Evolutionary conservation across 2,797 vertebrate species (phyloP), one percentile per base, ranked within the genome.

Genomic region (Botia almorhae): DNA sequence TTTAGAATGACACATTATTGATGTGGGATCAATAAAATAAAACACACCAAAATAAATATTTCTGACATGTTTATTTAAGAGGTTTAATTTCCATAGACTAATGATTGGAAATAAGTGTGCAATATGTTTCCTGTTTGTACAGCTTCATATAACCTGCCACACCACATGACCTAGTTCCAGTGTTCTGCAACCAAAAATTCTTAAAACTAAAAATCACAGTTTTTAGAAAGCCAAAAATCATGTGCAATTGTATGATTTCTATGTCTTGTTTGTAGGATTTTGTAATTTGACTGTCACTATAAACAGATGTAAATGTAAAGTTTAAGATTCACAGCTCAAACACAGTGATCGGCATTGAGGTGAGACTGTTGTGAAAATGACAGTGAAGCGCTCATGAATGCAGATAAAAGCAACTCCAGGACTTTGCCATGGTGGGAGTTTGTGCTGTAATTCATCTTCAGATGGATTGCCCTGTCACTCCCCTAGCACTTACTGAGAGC

Each of bases 401-500:
- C 89, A 94, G 95, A 96, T 95, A 93, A 95, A 95, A 95, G 92
- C 93, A 92, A 94, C 93, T 90, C 91, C 91, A 92, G 93, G 95
- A 95, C 95, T 96, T 95, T 95, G 93, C 93, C 94, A 95, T 94
- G 93, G 93, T 94, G 93, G 94, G 93, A 93, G 91, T 94, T 94
- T 92, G 87, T 70, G 78, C 8, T 89, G 93, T 92, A 95, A 97
- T 97, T 97, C 96, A 96, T 98, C 96, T 97, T 97, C 96, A 97
- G 98, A 98, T 97, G 95, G 96, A 98, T 96, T 94, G 93, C 96
- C 96, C 96, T 96, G 97, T 97, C 97, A 98, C 96, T 96, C 94
- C 93, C 94, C 97, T 97, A 98, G 97, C 97, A 97, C 96, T 97
- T 97, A 96, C 97, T 98, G 96, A 98, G 96, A 96, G 96, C 94